Evolutionary conservation across 1,140 invertebrate genomes (phyloP).

Genomic region (Delia radicum): DNA sequence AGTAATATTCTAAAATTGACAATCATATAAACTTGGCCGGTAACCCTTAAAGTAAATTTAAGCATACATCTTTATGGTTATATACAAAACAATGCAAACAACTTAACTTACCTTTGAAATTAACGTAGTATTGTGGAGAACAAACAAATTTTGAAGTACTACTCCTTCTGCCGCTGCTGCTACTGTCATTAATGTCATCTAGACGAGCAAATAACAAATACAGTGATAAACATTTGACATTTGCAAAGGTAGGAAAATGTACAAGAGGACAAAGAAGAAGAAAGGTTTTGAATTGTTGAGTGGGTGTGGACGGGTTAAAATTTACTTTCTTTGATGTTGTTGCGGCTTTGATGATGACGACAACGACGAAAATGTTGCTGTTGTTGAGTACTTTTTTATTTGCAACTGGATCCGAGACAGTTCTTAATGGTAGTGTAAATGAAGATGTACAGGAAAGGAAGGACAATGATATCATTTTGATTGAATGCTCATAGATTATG

Average conservation of each 20-base stretch:
- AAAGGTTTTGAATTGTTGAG: not conserved
- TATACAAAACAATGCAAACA: too few species aligned
- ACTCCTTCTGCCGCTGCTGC: not conserved
- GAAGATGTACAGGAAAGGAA: not conserved
- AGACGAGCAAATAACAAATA: not conserved
- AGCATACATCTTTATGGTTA: too few species aligned
- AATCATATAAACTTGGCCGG: too few species aligned
- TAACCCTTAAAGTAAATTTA: too few species aligned
- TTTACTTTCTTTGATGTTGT: conserved; percentile 8
- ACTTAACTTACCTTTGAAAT: not conserved
- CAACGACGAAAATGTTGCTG: too few species aligned
- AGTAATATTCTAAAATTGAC: too few species aligned
- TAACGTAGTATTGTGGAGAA: not conserved
- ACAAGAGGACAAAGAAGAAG: not conserved
- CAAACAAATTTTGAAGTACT: not conserved
- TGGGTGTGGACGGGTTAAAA: conserved; percentile 22
- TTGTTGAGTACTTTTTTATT: conserved; percentile 1
- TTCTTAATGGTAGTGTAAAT: not conserved
- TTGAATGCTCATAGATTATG: conserved; percentile 8
- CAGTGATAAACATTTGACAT: conserved; percentile 7
- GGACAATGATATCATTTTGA: conserved; percentile 9
- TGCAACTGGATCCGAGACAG: not conserved
- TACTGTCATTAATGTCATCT: not conserved
- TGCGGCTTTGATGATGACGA: too few species aligned
- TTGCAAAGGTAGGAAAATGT: conserved; percentile 1